Base-by-base conservation (phyloP, 2,888 invertebrate genomes). In the Cosmopolites sordidus region DNA sequence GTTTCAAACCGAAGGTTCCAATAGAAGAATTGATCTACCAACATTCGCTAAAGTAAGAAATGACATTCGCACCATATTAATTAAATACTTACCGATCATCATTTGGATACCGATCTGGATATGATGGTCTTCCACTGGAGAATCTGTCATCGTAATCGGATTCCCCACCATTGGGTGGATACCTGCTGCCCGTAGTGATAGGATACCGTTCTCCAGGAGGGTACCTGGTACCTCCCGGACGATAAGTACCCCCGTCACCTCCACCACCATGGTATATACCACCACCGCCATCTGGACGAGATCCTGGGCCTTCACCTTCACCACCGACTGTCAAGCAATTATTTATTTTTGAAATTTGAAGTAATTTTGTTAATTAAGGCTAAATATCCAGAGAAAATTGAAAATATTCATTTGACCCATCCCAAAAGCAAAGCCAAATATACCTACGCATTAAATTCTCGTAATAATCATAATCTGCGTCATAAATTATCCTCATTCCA, bases 391-490 rank as follows among this genome's bases (percentile, higher is more conserved):
- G n/a, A n/a, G n/a, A n/a, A n/a, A n/a, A n/a, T n/a, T n/a, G n/a
- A n/a, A n/a, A n/a, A n/a, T n/a, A n/a, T n/a, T n/a, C 22, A 22
- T 22, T 22, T 22, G 3, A 22, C 22, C 8, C 8, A 22, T 22
- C 22, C 22, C 22, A 22, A n/a, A n/a, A n/a, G n/a, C n/a, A n/a
- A 22, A 5, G 22, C 22, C 8, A 14, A 40, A 46, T 22, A 56
- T 60, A 83, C 90, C 84, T 78, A 92, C 92, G 87, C 90, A 92
- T 91, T 46, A 92, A 79, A 76, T 92, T 92, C 75, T 93, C 92
- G 69, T 92, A 93, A 74, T 92, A 93, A 76, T 93, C 92, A 72
- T 90, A 92, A 73, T 92, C 92, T 1, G 90, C 89, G 72, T 93
- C 92, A 70, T 92, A 92, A 60, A 92, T 87, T 49, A 92, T 84